Evolutionary conservation across 2,888 invertebrate genomes (phyloP).

Genomic region (Aleiodes leptofemur): DNA sequence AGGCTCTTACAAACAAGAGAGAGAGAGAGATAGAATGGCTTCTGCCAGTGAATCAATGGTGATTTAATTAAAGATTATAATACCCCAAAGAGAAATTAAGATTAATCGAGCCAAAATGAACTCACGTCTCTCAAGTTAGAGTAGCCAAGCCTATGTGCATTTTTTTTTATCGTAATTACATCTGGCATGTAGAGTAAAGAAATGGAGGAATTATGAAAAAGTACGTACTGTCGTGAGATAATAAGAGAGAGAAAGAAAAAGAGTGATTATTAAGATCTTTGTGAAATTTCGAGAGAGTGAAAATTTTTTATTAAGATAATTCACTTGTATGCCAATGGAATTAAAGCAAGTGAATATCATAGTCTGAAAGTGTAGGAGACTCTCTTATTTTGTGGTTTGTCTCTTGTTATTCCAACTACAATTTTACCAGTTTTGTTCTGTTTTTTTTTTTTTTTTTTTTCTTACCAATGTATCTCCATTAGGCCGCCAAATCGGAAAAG

Average conservation of each 20-base stretch:
- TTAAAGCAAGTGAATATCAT: conserved; percentile 2
- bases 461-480: conserved; percentile 49
- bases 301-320: too few relatives aligned
- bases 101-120: conserved; percentile 67
- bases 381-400: conserved; percentile 40
- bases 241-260: neutral
- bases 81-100: conserved; percentile 71
- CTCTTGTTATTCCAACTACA: conserved; percentile 42
- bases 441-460: neutral
- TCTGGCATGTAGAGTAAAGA: neutral
- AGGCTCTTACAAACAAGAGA: conserved; percentile 33
- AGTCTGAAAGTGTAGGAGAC: neutral
- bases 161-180: conserved; percentile 34
- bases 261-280: too few relatives aligned
- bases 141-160: neutral
- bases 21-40: conserved; percentile 24
- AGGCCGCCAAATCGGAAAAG: conserved; percentile 54
- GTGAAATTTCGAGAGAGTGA: too few relatives aligned
- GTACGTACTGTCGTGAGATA: neutral
- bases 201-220: neutral
- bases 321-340: neutral
- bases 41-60: conserved; percentile 68
- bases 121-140: conserved; percentile 38
- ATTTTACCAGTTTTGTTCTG: conserved; percentile 35
- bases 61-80: conserved; percentile 74